These are phyloP conservation scores for Dallia pectoralis DNA, from an alignment of 2,797 vertebrate genomes.

Conservation along the genomic window DNA sequence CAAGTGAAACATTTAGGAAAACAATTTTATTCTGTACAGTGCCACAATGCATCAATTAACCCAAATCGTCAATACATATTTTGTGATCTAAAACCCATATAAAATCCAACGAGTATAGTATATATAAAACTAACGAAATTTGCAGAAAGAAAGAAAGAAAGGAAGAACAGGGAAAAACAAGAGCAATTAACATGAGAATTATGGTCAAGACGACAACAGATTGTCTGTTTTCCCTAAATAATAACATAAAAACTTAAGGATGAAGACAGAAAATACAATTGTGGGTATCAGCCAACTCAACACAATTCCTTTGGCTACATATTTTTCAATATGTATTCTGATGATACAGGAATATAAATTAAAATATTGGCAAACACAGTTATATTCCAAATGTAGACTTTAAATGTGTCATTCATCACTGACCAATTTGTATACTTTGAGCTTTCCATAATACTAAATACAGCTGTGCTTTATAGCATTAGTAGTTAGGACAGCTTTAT, in stretches of 20 bases:
- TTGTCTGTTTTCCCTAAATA: background rate
- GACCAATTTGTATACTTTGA: background rate
- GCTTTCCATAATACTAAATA: slow-evolving; percentile 1
- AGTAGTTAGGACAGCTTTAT: background rate
- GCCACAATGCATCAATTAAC: background rate
- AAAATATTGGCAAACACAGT: background rate
- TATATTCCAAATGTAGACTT: background rate
- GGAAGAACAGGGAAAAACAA: background rate
- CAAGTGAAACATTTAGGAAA: background rate
- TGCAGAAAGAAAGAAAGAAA: background rate
- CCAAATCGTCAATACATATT: background rate
- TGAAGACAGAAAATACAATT: background rate
- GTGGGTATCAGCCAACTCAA: background rate
- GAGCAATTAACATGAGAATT: background rate
- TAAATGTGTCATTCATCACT: background rate
- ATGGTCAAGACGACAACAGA: background rate
- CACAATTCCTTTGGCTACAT: background rate
- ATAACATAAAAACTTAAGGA: background rate
- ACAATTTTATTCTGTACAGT: background rate
- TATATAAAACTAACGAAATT: background rate
- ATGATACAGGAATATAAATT: background rate
- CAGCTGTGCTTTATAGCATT: background rate
- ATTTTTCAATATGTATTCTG: background rate
- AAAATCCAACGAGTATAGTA: background rate
- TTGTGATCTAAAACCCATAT: background rate